Base-by-base conservation (phyloP, 2,888 invertebrate species). In the Anaspis maculata region DNA sequence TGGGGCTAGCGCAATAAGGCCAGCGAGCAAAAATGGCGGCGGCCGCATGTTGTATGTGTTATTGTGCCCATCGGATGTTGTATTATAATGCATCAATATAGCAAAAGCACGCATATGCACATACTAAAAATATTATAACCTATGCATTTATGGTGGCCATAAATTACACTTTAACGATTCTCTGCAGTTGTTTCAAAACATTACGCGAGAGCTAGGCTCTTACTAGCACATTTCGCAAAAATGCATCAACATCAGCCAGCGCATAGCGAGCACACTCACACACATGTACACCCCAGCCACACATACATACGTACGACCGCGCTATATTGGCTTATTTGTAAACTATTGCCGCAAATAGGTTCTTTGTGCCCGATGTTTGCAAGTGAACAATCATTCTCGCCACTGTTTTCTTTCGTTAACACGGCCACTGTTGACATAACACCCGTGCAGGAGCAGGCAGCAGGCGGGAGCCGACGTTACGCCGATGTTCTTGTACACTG, bases 141-240 rank as follows among this genome's bases (percentile, higher is more conserved):
- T 61, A 52, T 59, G 61, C 62, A 61, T 65, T 65, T 64, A 64
- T 56, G 60, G 51, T 50, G 33, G 55, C 49, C 58, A 52, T 65
- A 64, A 65, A 64, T 65, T 64, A 64, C 56, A 54, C 49, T 63
- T 65, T 65, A 65, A 64, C 63, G 64, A 63, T 62, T 61, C 54
- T 59, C 52, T 62, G 63, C 63, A 62, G 64, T 62, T 64, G 65
- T 65, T 63, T 62, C 54, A 56, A 59, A 62, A 60, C 60, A 60
- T 61, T 31, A 39, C 33, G 22, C 19, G 13, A 25, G 26, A 14
- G 2, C 14, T 19, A 30, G 29, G 26, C 32, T 33, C 30, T 35
- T 44, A 40, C 44, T 48, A 51, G 48, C 48, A 48, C 51, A 54
- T 53, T 57, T 54, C 51, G 52, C 54, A 57, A 56, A 59, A 58